Evolutionary conservation across 2,797 vertebrate species (phyloP).

Genomic region (Sebastes kiyomatsui): DNA sequence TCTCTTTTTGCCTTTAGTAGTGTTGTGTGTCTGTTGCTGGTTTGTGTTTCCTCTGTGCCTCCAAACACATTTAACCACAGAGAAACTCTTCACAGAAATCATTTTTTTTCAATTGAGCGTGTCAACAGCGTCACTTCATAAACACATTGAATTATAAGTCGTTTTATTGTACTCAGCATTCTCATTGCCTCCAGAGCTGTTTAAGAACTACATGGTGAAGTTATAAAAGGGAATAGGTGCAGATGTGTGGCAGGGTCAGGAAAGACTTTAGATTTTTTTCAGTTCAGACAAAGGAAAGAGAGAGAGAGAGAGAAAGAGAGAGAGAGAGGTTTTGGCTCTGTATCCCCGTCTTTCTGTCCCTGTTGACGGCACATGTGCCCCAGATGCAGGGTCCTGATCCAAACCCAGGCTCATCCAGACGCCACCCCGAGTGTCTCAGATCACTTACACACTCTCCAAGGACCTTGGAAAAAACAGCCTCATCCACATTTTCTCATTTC

Average conservation of each 20-base stretch:
- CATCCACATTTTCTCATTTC: constrained; percentile 76
- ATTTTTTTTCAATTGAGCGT: constrained; percentile 49
- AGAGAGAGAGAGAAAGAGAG: neutral
- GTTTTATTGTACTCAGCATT: constrained; percentile 23
- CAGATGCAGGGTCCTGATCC: constrained; percentile 79
- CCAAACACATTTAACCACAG: constrained; percentile 57
- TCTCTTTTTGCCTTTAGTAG: constrained; percentile 34
- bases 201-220: constrained; percentile 5
- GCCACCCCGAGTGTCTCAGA: constrained; percentile 76
- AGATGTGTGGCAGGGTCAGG: constrained; percentile 29
- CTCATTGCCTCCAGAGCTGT: constrained; percentile 8
- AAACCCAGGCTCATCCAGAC: constrained; percentile 75
- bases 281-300: constrained; percentile 42
- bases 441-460: constrained; percentile 75
- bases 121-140: constrained; percentile 49
- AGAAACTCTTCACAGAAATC: constrained; percentile 43
- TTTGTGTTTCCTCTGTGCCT: constrained; percentile 44
- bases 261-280: constrained; percentile 26
- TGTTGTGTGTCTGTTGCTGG: constrained; percentile 50
- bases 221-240: neutral
- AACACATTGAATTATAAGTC: constrained; percentile 50
- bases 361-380: constrained; percentile 75
- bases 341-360: constrained; percentile 57
- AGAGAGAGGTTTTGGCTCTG: constrained; percentile 47
- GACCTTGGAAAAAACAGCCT: constrained; percentile 77